Conservation (phyloP, 1,140 invertebrate species). For the Daktulosphaira vitifoliae region DNA sequence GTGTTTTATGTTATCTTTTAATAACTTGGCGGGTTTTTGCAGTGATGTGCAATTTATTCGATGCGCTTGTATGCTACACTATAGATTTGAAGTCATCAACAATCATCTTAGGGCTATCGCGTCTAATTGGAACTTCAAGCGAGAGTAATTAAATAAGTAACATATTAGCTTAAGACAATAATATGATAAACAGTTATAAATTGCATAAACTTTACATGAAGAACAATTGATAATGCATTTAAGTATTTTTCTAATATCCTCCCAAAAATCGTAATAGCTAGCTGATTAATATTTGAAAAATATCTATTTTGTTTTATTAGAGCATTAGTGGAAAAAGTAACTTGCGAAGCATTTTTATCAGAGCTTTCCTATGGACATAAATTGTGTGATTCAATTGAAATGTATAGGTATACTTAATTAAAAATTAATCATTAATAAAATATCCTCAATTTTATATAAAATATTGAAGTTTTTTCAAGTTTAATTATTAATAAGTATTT, state of each 20-base stretch:
- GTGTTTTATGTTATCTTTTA: constrained; percentile 27
- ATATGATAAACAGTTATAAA: no score
- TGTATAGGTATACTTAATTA: constrained; percentile 27
- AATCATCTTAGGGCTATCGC: constrained; percentile 1
- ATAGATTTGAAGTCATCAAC: constrained; percentile 33
- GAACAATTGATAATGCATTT: no score
- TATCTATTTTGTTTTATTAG: neutral
- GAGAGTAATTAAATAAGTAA: constrained; percentile 19
- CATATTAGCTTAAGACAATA: no score
- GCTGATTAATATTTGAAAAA: no score
- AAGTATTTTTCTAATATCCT: no score
- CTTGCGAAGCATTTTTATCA: neutral
- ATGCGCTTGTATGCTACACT: constrained; percentile 27
- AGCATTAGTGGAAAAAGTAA: neutral
- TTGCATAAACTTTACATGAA: no score
- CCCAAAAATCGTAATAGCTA: no score
- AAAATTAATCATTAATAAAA: neutral
- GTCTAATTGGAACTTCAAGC: constrained; percentile 6
- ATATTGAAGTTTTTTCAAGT: no score
- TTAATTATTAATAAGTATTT: no score
- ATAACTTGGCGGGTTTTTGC: constrained; percentile 31
- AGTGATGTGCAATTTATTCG: constrained; percentile 35
- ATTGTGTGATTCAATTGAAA: constrained; percentile 31
- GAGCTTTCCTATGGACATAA: constrained; percentile 12
- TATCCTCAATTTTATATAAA: no score